These are phyloP conservation scores for Mormyrops boulengeri DNA, from an alignment of 2,797 vertebrate genomes.

Conservation along the genomic window DNA sequence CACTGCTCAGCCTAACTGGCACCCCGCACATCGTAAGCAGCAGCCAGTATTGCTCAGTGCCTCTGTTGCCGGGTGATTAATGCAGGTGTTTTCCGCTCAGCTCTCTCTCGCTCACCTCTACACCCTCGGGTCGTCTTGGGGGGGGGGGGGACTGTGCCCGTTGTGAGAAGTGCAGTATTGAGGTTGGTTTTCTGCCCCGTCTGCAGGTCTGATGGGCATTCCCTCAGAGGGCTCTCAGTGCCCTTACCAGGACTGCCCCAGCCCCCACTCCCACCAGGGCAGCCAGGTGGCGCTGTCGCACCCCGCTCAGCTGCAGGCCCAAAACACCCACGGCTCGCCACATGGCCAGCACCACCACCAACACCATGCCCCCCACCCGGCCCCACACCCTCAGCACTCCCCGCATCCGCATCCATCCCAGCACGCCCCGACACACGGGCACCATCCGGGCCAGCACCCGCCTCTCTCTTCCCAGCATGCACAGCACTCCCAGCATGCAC, in stretches of 20 bases:
- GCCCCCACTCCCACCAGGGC: constrained; percentile 53
- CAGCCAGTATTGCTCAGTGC: not conserved
- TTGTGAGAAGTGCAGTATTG: not conserved
- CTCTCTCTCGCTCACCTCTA: not conserved
- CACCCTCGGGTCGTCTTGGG: not conserved
- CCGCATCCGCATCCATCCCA: constrained; percentile 29
- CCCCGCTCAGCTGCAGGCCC: constrained; percentile 42
- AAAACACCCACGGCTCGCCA: not conserved
- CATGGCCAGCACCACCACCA: constrained; percentile 13
- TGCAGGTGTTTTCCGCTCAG: not conserved
- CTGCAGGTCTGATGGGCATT: constrained; percentile 56
- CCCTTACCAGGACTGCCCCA: constrained; percentile 60
- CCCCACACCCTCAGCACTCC: constrained; percentile 19
- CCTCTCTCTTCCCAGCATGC: constrained; percentile 10
- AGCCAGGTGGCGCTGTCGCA: constrained; percentile 52
- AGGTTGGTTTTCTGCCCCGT: not conserved
- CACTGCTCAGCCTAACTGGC: not conserved
- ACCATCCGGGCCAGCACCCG: constrained; percentile 8
- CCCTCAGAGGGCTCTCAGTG: constrained; percentile 56
- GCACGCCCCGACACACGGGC: not conserved
- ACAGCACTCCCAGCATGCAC: constrained; percentile 22
- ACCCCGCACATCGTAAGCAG: not conserved
- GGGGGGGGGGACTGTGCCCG: not conserved
- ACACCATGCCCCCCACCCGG: not conserved
- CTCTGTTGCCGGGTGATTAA: not conserved